A percentile compares a stretch with the other conserved stretches of the same genome.
phyloP scores from a whole-genome alignment of 1,140 invertebrate genomes.

The Habropoda laboriosa region DNA sequence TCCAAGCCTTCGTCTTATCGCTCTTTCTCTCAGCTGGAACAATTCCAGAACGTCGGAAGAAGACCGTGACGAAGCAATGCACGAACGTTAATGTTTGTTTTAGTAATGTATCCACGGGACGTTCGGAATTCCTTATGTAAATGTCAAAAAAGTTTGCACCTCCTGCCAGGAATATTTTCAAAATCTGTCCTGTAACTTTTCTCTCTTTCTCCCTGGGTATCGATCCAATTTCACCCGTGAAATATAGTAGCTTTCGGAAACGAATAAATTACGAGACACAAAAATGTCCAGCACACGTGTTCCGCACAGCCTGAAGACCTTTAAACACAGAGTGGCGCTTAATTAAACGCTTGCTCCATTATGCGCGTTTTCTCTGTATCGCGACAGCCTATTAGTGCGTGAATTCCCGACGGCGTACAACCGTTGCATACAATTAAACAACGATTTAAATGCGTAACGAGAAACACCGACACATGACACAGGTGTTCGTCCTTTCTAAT shows the following conservation, averaged over 20 bases:
- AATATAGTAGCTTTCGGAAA: no score
- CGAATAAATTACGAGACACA: background rate
- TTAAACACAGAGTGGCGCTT: background rate
- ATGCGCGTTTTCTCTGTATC: conserved; percentile 13
- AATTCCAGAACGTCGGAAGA: background rate
- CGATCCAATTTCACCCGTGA: no score
- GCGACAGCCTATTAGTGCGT: conserved; percentile 16
- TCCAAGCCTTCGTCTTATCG: background rate
- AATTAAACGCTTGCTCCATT: conserved; percentile 37
- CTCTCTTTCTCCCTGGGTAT: no score
- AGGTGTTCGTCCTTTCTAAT: no score
- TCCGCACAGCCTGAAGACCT: background rate
- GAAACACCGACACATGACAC: background rate
- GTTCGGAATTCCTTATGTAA: background rate
- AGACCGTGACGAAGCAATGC: background rate
- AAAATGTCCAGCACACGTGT: background rate
- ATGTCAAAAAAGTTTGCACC: no score
- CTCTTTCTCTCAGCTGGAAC: background rate
- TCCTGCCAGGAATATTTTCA: background rate
- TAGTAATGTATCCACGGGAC: background rate
- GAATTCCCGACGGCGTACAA: conserved; percentile 15
- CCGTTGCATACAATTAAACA: conserved; percentile 15
- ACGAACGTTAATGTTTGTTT: conserved; percentile 53
- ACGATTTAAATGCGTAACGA: conserved; percentile 16
- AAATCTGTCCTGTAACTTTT: background rate